Base-by-base conservation (phyloP, 1,140 invertebrate genomes). In the Meloidogyne floridensis region DNA sequence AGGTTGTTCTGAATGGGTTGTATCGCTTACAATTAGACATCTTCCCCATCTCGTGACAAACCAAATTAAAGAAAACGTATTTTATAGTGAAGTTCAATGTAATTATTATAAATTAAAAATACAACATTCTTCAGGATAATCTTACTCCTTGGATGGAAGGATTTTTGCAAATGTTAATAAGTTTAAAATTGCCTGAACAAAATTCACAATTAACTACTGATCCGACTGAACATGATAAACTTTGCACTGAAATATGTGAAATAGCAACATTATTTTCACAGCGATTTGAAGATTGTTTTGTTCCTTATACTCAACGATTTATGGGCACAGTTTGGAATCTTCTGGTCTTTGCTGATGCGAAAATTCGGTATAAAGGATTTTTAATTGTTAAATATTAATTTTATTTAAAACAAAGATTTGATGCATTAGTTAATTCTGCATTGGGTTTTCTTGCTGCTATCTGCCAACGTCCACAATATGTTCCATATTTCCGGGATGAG, bases 261-360 rank as follows among this genome's bases (percentile, higher is more conserved):
- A 98, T 97, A 90, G 93, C 97, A 15, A 93, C 94, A 2, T 91
- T 99, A 51, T 99, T 98, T 91, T 96, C 96, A 2, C 94, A 96
- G 85, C 98, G 98, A 90, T 99, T 98, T 89, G 95, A 97, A 90
- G 97, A 98, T 91, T 97, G 98, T 89, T 98, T 98, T 91, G 92
- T 93, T 59, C 93, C 93, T 10, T 96, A 94, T 91, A 93, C 98
- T 70, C 93, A 94, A 7, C 92, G 92, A 53, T 98, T 98, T 92
- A 96, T 98, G 3, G 95, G 93, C 0, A 94, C 94, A 59, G 94
- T 98, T 75, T 98, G 96, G 96, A 94, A 94, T 85, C 92, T 98
- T 47, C 75, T 85, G 7, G 83, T 87, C 4, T 79, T 91, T 98
- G 59, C 93, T 95, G 51, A 93, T 93, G 10, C 96, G 95, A 8